phyloP scores from a whole-genome alignment of 2,113 vertebrate species.

The Antechinus stuartii region DNA sequence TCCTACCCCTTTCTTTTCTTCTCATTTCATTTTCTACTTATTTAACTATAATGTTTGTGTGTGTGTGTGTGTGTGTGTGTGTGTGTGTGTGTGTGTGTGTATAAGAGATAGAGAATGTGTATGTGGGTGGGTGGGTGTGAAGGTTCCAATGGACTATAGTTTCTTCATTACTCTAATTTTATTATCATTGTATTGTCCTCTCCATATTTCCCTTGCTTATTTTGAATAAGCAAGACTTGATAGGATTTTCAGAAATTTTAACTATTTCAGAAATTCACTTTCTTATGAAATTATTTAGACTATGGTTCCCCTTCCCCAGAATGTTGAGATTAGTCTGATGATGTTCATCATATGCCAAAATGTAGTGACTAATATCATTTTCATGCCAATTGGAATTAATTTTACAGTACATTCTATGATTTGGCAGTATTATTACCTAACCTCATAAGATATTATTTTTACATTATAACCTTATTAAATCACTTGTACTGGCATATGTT shows the following conservation, averaged over 20 bases:
- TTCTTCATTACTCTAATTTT: neutral
- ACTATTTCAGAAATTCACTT: slow-evolving; percentile 20
- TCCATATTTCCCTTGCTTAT: neutral
- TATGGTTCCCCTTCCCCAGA: neutral
- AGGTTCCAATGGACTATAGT: neutral
- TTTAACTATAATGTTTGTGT: neutral
- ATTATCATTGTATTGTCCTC: neutral
- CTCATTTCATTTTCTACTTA: neutral
- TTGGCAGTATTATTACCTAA: neutral
- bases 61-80: neutral
- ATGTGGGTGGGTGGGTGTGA: neutral
- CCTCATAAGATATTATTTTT: neutral
- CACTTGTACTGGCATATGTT: too few relatives aligned
- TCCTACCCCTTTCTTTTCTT: neutral
- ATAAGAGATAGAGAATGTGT: too few relatives aligned
- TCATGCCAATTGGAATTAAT: neutral
- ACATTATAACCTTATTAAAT: neutral
- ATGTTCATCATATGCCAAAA: neutral
- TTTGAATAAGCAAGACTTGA: neutral
- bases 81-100: too few relatives aligned
- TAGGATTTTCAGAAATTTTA: neutral
- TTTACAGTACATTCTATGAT: neutral
- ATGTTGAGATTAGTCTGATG: neutral
- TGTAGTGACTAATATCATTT: neutral
- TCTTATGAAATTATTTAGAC: slow-evolving; percentile 16